These are phyloP conservation scores for Epinephelus malabaricus DNA, from an alignment of 2,797 vertebrate species.

Conservation along the genomic window DNA sequence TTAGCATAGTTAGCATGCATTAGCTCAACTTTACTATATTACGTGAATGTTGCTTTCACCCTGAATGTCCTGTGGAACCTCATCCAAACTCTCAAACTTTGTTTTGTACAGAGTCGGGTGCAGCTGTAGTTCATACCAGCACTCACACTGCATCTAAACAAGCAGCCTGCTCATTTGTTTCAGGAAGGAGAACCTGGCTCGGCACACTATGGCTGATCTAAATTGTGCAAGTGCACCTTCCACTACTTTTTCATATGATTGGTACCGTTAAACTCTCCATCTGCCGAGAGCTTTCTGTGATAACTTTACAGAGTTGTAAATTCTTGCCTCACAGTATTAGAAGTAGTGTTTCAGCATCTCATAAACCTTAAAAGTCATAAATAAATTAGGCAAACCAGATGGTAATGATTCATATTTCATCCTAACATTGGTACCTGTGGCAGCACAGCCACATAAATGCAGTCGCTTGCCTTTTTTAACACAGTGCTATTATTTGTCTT, in stretches of 20 bases:
- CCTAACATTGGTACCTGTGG: not conserved
- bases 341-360: not conserved
- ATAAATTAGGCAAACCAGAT: not conserved
- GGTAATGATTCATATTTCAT: not conserved
- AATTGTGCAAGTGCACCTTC: not conserved
- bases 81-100: too few species aligned
- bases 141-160: not conserved
- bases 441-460: not conserved
- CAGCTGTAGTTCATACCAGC: not conserved
- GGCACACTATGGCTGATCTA: not conserved
- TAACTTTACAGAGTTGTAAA: not conserved
- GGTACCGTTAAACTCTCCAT: too few species aligned
- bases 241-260: not conserved
- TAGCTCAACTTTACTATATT: too few species aligned
- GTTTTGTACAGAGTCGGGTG: too few species aligned
- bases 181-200: not conserved
- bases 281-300: not conserved
- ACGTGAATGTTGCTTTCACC: too few species aligned
- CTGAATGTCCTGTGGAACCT: too few species aligned
- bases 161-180: not conserved
- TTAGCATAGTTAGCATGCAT: too few species aligned
- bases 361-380: not conserved
- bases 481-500: not conserved
- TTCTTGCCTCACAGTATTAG: not conserved
- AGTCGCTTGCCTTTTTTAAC: not conserved